Evolutionary conservation across 2,797 vertebrate species (phyloP), one percentile per base, ranked within the genome.

Genomic region (Scarus forsteni): DNA sequence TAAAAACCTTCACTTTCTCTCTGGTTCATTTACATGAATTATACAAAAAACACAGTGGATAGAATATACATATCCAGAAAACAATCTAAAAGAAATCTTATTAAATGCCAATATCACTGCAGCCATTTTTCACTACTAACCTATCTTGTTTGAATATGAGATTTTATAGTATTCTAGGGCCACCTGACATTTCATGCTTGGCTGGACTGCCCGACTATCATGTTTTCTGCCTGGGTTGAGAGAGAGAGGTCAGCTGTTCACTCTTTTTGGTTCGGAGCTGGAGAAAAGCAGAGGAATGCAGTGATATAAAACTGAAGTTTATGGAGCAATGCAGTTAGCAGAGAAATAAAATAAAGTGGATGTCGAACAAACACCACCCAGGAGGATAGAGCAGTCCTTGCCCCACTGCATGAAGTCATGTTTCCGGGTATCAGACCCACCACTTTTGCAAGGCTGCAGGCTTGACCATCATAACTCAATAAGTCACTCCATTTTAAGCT

Each of bases 121-220:
- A 27, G 27, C 27, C 39, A 14, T 54, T 66, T 51, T 70, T 38
- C 16, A 49, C 48, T 38, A 51, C 16, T 40, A 45, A 70, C 58
- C 71, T 61, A 62, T 64, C 38, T 19, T 61, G 36, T 78, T 65
- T 60, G 39, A 85, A 85, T 71, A 69, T 65, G 8, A 70, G 68
- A 78, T 85, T 82, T 69, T 75, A 68, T 68, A 73, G 70, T 75
- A 54, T 67, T 73, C 63, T 73, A 74, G 81, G 65, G 69, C 83
- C 88, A 91, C 85, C 88, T 91, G 88, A 91, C 85, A 89, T 88
- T 88, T 90, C 70, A 88, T 77, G 85, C 82, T 84, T 62, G 77
- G 82, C 70, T 71, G 58, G 49, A 44, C n/a, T 10, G 12, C 80
- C 65, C 79, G 78, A 78, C 75, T 42, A 85, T 85, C 79, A 40